Base-by-base conservation (phyloP, 2,888 invertebrate genomes). In the Idaea dimidiata region DNA sequence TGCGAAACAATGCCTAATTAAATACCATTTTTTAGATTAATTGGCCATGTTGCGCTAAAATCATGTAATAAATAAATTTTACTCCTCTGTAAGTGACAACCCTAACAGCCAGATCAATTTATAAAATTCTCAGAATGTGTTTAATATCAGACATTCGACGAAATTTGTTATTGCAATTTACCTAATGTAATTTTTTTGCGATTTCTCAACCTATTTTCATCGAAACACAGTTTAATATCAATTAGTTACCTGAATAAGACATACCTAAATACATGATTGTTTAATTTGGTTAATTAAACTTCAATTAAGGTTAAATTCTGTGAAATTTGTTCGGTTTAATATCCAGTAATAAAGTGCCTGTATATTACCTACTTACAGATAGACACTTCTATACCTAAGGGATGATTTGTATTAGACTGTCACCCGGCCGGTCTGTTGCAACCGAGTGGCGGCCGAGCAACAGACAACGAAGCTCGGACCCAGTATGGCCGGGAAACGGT, bases 131-230 rank as follows among this genome's bases (percentile, higher is more conserved):
- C 57, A 57, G 67, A 67, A 67, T 53, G 59, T 18, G 58, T 59
- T 59, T 55, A 60, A 63, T 56, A 60, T 59, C 59, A 63, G 61
- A 60, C 64, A 65, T 67, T 67, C 65, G 61, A 58, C 63, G 67
- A 65, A 67, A 65, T 65, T 61, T 65, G 63, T 62, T 58, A 67
- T 64, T 67, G 64, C 56, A 53, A 65, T 65, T 16, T 56, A 63
- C 61, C 61, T 63, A 59, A 59, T 60, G 59, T 67, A 63, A 67
- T 65, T 61, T 65, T n/a, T 67, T 65, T 60, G 54, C 64, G 62
- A 66, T 65, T 57, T 61, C 61, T 64, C 59, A 57, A 63, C n/a
- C 17, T 61, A 17, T 60, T 60, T 63, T 43, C 55, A 59, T 61
- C 66, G 66, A 61, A 63, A n/a, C 62, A 58, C 6, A 6, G 54